Evolutionary conservation across 2,888 invertebrate genomes (phyloP).

Genomic region (Cosmopolites sordidus): DNA sequence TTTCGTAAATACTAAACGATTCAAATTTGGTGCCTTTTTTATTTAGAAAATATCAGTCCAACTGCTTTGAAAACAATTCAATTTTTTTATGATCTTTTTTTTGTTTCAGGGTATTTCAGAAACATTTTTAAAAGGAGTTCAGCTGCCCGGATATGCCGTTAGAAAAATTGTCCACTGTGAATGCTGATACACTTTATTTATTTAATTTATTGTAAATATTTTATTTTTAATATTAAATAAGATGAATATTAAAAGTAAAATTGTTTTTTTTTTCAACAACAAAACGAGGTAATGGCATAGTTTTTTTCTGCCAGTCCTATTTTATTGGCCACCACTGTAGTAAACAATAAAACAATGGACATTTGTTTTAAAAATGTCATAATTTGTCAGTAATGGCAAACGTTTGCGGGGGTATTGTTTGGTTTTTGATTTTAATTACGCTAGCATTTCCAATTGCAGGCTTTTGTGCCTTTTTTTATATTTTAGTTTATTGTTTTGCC

Average conservation of each 20-base stretch:
- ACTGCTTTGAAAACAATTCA: conserved; percentile 66
- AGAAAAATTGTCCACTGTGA: conserved; percentile 22
- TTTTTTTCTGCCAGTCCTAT: no score
- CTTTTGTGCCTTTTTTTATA: conserved; percentile 3
- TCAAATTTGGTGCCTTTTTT: no score
- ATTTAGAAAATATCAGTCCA: no score
- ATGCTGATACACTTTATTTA: conserved; percentile 13
- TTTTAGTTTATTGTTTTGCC: conserved; percentile 6
- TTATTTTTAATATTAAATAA: no score
- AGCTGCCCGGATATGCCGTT: conserved; percentile 22
- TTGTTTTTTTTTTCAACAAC: no score
- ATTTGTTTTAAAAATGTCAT: neutral
- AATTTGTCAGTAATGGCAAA: conserved; percentile 3
- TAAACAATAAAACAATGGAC: no score
- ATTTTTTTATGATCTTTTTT: conserved; percentile 3
- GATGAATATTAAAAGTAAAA: no score
- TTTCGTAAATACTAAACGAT: no score
- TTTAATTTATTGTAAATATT: no score
- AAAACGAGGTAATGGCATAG: no score
- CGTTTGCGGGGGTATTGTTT: conserved; percentile 5
- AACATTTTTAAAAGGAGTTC: conserved; percentile 20
- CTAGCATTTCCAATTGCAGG: conserved; percentile 9
- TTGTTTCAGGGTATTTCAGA: conserved; percentile 19
- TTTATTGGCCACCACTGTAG: no score
- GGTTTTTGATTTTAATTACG: conserved; percentile 3